Evolutionary conservation across 2,888 invertebrate species (phyloP), one percentile per base, ranked within the genome.

Genomic region (Dicyrtoma fusca): DNA sequence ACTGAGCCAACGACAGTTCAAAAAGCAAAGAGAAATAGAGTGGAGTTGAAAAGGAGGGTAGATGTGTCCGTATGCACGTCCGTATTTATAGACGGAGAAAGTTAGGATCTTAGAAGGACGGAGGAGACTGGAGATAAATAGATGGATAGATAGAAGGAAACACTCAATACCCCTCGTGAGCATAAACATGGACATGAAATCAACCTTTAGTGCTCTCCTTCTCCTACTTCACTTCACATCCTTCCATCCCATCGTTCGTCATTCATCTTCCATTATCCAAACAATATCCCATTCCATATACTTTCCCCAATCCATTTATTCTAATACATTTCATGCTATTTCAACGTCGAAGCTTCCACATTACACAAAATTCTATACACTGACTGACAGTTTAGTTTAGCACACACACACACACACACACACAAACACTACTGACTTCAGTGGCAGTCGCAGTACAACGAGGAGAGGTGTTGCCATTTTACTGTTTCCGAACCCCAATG

Each of bases 211-310:
- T 49, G n/a, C 19, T 49, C 11, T 49, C 49, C 19, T 13, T 49
- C 49, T 49, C 3, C 49, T 49, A 4, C 19, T 49, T 49, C 55
- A 13, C 55, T 55, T 49, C 59, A 23, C 59, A 25, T 14, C 26
- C 59, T 59, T 59, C 11, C 26, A n/a, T 21, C 61, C 26, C 61
- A 14, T 10, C 14, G 11, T 34, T 49, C 64, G 25, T 49, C 42
- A 63, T 42, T 64, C 64, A 64, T 59, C 26, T 59, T 10, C 64
- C 64, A 64, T 64, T 64, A 64, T n/a, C 25, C 14, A n/a, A 34
- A 34, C 34, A 34, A n/a, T n/a, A 49, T 23, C 49, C 49, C 64
- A 4, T 21, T 19, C 49, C 14, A 1, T 25, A 23, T 49, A n/a
- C 13, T 19, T 23, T 45, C 11, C 25, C 34, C 34, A 34, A 13